A percentile compares a stretch with the other conserved stretches of the same genome.
Conservation (phyloP, 2,797 vertebrate species). For the Melanotaenia maccullochi region DNA sequence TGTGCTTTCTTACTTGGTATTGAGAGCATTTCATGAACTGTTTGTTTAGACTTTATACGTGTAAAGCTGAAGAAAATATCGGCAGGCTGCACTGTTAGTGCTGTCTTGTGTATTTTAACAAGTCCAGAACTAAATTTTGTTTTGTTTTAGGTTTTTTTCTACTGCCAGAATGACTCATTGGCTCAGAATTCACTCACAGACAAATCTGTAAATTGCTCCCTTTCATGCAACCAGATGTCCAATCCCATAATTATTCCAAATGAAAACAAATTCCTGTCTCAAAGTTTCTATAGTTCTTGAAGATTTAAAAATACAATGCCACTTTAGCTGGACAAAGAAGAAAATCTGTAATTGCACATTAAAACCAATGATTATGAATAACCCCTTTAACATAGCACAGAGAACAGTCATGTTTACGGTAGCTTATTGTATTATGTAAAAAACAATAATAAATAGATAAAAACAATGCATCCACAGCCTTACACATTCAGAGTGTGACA, state of each 20-base stretch:
- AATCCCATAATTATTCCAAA: constrained; percentile 50
- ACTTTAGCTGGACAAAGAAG: constrained; percentile 22
- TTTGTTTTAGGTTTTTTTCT: constrained; percentile 14
- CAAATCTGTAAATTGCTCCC: constrained; percentile 56
- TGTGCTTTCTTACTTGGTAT: constrained; percentile 36
- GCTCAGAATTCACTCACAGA: constrained; percentile 39
- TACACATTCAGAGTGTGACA: not conserved
- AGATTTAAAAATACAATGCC: constrained; percentile 26
- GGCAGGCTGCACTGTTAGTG: not conserved
- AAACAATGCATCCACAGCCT: too few species aligned
- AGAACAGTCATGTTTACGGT: too few species aligned
- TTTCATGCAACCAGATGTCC: constrained; percentile 43
- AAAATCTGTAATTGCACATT: constrained; percentile 27
- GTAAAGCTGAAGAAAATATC: constrained; percentile 36
- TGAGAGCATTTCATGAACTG: constrained; percentile 45
- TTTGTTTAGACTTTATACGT: constrained; percentile 46
- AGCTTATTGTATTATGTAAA: too few species aligned
- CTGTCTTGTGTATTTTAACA: constrained; percentile 37
- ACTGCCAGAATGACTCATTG: constrained; percentile 51
- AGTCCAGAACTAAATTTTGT: constrained; percentile 24
- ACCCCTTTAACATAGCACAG: not conserved
- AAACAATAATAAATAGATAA: too few species aligned
- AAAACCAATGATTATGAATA: constrained; percentile 12
- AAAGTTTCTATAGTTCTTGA: constrained; percentile 20
- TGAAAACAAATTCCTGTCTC: constrained; percentile 23